Conservation (phyloP, 2,797 vertebrate species). For the Anguilla obscura region DNA sequence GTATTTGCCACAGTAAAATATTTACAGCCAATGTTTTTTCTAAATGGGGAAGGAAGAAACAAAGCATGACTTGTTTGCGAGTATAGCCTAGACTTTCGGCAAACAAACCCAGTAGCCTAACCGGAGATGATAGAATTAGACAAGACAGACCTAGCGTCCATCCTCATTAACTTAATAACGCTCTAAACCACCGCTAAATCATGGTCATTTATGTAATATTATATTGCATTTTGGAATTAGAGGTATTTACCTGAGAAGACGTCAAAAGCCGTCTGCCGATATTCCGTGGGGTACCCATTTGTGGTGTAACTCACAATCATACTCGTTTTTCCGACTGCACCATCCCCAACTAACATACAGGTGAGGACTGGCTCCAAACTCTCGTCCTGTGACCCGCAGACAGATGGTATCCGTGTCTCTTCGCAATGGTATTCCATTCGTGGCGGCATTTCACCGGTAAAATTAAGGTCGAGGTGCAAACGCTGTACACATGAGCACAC, state of each 20-base stretch:
- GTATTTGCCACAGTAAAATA: not conserved
- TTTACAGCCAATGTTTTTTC: not conserved
- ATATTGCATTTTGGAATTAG: not conserved
- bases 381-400: conserved; percentile 69
- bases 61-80: not conserved
- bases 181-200: not conserved
- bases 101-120: not conserved
- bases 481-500: not conserved
- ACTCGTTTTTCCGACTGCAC: conserved; percentile 94
- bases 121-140: not conserved
- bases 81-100: not conserved
- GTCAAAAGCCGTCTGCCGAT: conserved; percentile 92
- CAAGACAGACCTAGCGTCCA: not conserved
- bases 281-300: conserved; percentile 92
- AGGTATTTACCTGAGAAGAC: conserved; percentile 86
- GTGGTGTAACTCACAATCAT: conserved; percentile 95
- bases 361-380: conserved; percentile 84
- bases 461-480: not conserved
- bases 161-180: not conserved
- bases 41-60: not conserved
- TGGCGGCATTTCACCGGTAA: conserved; percentile 76
- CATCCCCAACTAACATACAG: conserved; percentile 93
- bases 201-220: not conserved
- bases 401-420: conserved; percentile 72
- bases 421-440: conserved; percentile 84